Evolutionary conservation across 2,113 vertebrate species (phyloP), one percentile per base, ranked within the genome.

Genomic region (Heterocephalus glaber): DNA sequence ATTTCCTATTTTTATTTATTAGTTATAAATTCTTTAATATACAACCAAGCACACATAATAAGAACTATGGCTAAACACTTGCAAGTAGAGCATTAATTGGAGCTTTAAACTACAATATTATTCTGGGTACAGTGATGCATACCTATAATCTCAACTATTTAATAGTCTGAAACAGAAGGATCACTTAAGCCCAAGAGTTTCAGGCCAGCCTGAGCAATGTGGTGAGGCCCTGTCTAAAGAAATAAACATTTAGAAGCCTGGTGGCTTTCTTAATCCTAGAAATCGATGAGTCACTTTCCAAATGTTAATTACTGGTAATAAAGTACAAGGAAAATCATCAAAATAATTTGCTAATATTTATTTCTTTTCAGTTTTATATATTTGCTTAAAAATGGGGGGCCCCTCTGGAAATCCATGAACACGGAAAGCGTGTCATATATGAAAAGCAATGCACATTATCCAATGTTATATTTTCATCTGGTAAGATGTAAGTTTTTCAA

Each of bases 401-500:
- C 16, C 49, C 93, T 98, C 90, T 95, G 74, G 41, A 94, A 77
- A 94, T 44, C 63, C 63, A 70, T 41, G 28, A 33, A 84, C 81
- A 96, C 63, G 47, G 38, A 97, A 72, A 97, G n/a, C 47, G 96
- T 94, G 98, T 52, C 86, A 94, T 92, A 84, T 92, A 95, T 95
- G 93, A 81, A 77, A 95, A 95, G 96, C 98, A 98, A 97, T 96
- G 30, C 35, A 90, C 1, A 7, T 96, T 76, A 83, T 70, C 92
- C 79, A 92, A 61, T 95, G 76, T 74, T 95, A 38, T 90, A 93
- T 95, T 98, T 96, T 89, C 91, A 96, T 70, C 96, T 96, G 84
- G 82, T 95, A 98, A 98, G 86, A 82, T 13, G 7, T 52, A 97
- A 94, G 63, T 33, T 97, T 95, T 98, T 96, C 96, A 96, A 80